Evolutionary conservation across 2,113 vertebrate species (phyloP).

Genomic region (Gila orcuttii): DNA sequence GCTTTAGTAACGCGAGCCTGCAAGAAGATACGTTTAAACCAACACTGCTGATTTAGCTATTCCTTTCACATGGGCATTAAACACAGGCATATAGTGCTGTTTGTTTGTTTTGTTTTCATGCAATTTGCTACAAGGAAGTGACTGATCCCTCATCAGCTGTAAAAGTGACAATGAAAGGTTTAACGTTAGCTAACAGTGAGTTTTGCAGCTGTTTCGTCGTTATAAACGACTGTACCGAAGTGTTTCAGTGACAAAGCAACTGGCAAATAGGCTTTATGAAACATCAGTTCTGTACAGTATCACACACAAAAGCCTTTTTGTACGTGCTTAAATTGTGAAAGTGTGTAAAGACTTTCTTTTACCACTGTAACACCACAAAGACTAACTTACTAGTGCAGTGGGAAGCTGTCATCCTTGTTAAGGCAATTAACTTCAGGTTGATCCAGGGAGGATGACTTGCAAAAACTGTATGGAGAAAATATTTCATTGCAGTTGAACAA

Average conservation of each 20-base stretch:
- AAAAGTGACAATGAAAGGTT: not conserved
- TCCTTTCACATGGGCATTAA: not conserved
- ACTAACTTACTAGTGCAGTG: not conserved
- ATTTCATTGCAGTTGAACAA: too few relatives aligned
- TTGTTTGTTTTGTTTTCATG: not conserved
- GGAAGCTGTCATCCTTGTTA: not conserved
- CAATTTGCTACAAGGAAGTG: too few relatives aligned
- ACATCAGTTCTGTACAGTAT: not conserved
- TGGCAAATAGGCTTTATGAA: not conserved
- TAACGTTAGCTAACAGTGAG: not conserved
- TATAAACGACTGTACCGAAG: not conserved
- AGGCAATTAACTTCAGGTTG: not conserved
- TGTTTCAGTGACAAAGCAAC: not conserved
- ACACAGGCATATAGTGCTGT: too few relatives aligned
- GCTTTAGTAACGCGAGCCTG: slow-evolving; percentile 1
- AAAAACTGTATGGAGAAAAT: too few relatives aligned
- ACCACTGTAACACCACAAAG: too few relatives aligned
- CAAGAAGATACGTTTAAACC: not conserved
- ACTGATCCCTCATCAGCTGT: not conserved
- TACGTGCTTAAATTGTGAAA: too few relatives aligned
- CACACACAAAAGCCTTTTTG: not conserved
- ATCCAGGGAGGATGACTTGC: not conserved
- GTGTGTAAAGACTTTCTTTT: too few relatives aligned
- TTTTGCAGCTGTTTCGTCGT: not conserved
- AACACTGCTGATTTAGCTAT: not conserved